Percentiles rank a stretch among this genome's conserved stretches.
Evolutionary conservation across 2,113 vertebrate genomes (phyloP).

Genomic region (Platycercus adscitus): DNA sequence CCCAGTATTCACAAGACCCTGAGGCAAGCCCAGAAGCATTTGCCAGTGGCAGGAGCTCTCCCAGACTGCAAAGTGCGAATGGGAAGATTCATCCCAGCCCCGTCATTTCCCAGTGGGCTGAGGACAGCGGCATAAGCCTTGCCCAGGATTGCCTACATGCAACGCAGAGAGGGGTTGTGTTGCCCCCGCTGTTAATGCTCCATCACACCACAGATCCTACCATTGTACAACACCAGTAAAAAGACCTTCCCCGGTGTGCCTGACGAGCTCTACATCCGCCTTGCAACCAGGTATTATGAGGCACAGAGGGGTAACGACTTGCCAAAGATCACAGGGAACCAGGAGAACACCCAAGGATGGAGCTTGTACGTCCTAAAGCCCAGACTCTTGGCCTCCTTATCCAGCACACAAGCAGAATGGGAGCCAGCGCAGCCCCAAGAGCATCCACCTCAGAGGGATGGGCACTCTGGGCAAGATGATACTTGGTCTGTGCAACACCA

Average conservation of each 20-base stretch:
- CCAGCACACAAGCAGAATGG: not conserved
- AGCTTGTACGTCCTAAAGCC: not conserved
- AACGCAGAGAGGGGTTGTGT: too few species aligned
- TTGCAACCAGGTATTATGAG: not conserved
- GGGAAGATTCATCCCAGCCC: not conserved
- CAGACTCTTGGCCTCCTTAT: not conserved
- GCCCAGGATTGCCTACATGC: not conserved
- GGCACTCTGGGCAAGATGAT: not conserved
- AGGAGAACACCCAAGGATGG: not conserved
- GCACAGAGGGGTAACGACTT: not conserved
- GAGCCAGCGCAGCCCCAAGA: not conserved
- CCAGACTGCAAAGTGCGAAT: not conserved
- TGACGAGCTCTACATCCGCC: not conserved
- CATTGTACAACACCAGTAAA: not conserved
- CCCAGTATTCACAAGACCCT: not conserved
- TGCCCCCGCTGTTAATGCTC: not conserved
- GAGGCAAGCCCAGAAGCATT: not conserved
- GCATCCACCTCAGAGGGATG: not conserved
- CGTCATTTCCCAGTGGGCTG: not conserved
- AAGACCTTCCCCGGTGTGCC: not conserved
- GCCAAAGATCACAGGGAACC: not conserved
- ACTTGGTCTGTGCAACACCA: not conserved
- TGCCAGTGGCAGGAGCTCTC: not conserved
- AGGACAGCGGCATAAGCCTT: not conserved
- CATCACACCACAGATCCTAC: fast-evolving